phyloP scores from a whole-genome alignment of 2,888 invertebrate species.

The Octonoba sinensis region DNA sequence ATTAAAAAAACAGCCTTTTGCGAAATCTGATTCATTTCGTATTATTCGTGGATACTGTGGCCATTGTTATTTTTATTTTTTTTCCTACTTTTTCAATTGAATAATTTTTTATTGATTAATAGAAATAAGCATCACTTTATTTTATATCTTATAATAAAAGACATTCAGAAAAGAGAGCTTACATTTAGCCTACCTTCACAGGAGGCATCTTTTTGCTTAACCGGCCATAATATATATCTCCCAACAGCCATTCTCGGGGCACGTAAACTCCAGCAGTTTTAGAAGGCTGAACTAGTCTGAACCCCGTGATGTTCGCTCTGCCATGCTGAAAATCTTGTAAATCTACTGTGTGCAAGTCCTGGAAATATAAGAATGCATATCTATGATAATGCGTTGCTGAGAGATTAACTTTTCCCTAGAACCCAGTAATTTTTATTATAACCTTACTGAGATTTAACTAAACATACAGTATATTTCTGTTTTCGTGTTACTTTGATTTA shows the following conservation, averaged over 20 bases:
- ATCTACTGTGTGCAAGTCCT: slow-evolving; percentile 91
- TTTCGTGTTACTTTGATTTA: too few relatives aligned
- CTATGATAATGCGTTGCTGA: neutral
- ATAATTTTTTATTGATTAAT: too few relatives aligned
- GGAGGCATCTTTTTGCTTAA: slow-evolving; percentile 56
- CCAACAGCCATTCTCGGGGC: slow-evolving; percentile 47
- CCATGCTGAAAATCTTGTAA: slow-evolving; percentile 93
- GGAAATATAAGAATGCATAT: slow-evolving; percentile 70
- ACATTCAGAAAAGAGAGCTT: slow-evolving; percentile 59
- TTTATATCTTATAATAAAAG: slow-evolving; percentile 3
- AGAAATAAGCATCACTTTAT: neutral
- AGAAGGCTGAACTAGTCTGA: slow-evolving; percentile 82
- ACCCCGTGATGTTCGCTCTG: slow-evolving; percentile 94
- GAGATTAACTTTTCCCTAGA: too few relatives aligned
- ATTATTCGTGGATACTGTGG: too few relatives aligned
- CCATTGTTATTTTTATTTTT: too few relatives aligned
- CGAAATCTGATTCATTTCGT: too few relatives aligned
- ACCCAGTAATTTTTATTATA: too few relatives aligned
- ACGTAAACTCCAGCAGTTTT: slow-evolving; percentile 32
- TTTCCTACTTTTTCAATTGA: too few relatives aligned
- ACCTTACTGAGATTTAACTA: too few relatives aligned
- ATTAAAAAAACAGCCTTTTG: too few relatives aligned
- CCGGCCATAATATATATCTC: slow-evolving; percentile 53
- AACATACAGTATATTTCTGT: too few relatives aligned
- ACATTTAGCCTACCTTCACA: slow-evolving; percentile 64